Evolutionary conservation across 2,113 vertebrate species (phyloP).

Genomic region (Oreochromis spilurus): DNA sequence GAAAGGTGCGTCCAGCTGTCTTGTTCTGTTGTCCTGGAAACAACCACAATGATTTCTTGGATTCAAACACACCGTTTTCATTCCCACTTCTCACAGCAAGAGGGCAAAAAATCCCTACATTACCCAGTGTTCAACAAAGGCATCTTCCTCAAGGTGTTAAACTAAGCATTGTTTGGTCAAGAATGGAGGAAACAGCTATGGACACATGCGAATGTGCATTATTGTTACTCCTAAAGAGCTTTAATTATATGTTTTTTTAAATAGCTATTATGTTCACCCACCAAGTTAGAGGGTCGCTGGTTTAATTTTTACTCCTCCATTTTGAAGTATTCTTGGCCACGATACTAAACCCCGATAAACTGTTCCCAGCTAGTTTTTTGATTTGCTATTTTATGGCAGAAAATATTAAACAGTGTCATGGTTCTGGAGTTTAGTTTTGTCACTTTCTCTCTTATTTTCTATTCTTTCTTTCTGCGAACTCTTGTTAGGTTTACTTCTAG

Average conservation of each 20-base stretch:
- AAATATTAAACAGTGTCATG: not conserved
- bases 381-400: not conserved
- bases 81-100: not conserved
- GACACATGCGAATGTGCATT: not conserved
- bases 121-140: not conserved
- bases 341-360: not conserved
- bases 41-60: slow-evolving; percentile 19
- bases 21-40: slow-evolving; percentile 47
- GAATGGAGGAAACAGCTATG: not conserved
- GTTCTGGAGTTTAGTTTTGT: not conserved
- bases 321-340: not conserved
- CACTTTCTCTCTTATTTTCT: not conserved
- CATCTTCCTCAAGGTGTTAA: not conserved
- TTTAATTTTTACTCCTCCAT: not conserved
- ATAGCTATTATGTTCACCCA: not conserved
- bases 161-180: not conserved
- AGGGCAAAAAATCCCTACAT: not conserved
- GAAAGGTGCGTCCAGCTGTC: slow-evolving; percentile 38
- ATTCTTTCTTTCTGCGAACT: not conserved
- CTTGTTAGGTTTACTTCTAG: not conserved
- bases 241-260: not conserved
- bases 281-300: not conserved
- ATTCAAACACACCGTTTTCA: not conserved
- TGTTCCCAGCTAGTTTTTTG: rapidly evolving
- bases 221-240: not conserved